phyloP scores from a whole-genome alignment of 1,140 invertebrate genomes.

The Antheraea pernyi region DNA sequence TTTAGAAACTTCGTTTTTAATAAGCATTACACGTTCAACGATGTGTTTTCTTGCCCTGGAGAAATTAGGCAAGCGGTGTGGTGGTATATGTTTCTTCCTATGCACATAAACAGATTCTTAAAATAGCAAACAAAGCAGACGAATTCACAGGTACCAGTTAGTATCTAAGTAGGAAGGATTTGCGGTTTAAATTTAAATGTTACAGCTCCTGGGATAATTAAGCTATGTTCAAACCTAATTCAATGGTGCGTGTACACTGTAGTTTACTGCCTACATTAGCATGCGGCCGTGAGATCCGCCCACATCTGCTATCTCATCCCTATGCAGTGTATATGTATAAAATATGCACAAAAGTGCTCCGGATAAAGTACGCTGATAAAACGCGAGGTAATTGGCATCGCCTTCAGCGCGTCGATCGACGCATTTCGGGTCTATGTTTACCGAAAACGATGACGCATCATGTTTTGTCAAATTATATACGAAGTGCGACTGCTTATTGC shows the following conservation, averaged over 20 bases:
- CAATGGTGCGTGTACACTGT: slow-evolving; percentile 27
- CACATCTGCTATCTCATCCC: slow-evolving; percentile 60
- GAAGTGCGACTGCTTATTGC: neutral
- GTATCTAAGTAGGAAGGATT: neutral
- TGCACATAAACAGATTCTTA: too few species aligned
- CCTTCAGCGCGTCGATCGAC: slow-evolving; percentile 48
- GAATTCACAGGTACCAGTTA: neutral
- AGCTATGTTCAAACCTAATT: slow-evolving; percentile 28
- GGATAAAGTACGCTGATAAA: slow-evolving; percentile 73
- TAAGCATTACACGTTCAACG: too few species aligned
- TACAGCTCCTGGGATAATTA: slow-evolving; percentile 8
- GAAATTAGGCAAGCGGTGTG: too few species aligned
- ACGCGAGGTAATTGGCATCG: slow-evolving; percentile 71
- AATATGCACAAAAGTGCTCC: slow-evolving; percentile 68
- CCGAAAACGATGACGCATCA: slow-evolving; percentile 39
- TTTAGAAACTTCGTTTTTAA: too few species aligned
- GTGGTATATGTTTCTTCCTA: too few species aligned
- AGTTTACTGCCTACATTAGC: slow-evolving; percentile 52
- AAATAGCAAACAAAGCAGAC: too few species aligned
- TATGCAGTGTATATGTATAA: slow-evolving; percentile 49
- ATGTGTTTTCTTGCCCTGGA: too few species aligned
- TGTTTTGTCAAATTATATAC: slow-evolving; percentile 10
- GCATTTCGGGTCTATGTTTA: slow-evolving; percentile 59
- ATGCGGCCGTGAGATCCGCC: slow-evolving; percentile 56
- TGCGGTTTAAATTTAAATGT: slow-evolving; percentile 8